Percentiles rank a stretch among this genome's conserved stretches.
These are phyloP conservation scores for Lepus oiostolus DNA, from an alignment of 2,797 vertebrate genomes.

Conservation along the genomic window DNA sequence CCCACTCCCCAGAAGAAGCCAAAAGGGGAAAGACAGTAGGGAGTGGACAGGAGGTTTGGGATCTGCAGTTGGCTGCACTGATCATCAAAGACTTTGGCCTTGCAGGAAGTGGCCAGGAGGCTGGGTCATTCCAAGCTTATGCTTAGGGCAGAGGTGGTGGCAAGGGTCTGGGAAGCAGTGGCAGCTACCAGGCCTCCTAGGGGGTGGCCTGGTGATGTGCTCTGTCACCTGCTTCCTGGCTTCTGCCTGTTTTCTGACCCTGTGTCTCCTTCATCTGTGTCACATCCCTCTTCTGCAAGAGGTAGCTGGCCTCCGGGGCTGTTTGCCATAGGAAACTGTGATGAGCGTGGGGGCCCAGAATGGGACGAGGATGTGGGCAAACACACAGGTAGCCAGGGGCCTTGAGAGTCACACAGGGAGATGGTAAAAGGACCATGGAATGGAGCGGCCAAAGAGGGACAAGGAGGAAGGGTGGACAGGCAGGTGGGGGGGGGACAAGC, in stretches of 20 bases:
- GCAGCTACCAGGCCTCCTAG: not conserved
- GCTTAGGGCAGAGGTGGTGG: not conserved
- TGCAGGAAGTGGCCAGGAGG: not conserved
- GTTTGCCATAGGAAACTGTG: not conserved
- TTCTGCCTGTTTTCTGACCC: not conserved
- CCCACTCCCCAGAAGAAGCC: not conserved
- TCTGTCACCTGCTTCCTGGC: not conserved
- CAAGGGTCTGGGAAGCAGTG: not conserved
- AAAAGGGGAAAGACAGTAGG: not conserved
- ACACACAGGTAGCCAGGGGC: not conserved
- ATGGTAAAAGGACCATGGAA: not conserved
- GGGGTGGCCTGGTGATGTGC: not conserved
- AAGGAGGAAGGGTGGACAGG: not conserved
- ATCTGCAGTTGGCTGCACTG: not conserved
- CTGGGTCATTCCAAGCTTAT: not conserved
- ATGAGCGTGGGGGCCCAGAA: not conserved
- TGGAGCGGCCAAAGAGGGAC: not conserved
- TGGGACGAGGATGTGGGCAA: not conserved
- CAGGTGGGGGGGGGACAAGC: fast-evolving
- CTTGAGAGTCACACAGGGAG: not conserved
- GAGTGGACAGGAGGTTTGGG: not conserved
- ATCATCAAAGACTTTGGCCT: not conserved
- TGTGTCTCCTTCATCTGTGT: not conserved
- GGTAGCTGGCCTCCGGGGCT: not conserved
- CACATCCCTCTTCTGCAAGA: not conserved